phyloP scores from a whole-genome alignment of 92 coral and sea anemone species.

The Zoanthus sansibaricus region DNA sequence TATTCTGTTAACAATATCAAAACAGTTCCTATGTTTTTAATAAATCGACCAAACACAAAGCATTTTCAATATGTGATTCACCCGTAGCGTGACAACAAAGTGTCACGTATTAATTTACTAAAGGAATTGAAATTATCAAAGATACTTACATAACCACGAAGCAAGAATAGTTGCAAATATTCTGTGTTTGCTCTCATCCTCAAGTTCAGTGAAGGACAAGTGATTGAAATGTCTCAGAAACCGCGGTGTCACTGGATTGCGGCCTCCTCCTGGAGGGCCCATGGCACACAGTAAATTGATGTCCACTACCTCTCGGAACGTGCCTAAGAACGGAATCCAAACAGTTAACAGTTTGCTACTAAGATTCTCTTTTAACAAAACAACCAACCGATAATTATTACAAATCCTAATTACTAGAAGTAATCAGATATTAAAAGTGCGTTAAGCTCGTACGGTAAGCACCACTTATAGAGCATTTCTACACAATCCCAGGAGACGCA shows the following conservation, averaged over 20 bases:
- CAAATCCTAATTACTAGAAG: too few species aligned
- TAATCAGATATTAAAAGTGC: too few species aligned
- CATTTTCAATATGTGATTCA: too few species aligned
- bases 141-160: conserved; percentile 92
- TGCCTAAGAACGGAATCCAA: conserved; percentile 55
- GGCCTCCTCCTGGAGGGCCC: conserved; percentile 99
- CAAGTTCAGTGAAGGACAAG: conserved; percentile 96
- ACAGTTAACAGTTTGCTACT: background rate
- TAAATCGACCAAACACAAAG: too few species aligned
- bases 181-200: conserved; percentile 94
- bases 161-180: conserved; percentile 89
- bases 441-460: too few species aligned
- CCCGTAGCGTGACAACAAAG: too few species aligned
- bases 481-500: too few species aligned
- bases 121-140: background rate
- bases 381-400: too few species aligned
- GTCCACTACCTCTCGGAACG: conserved; percentile 98
- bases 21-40: too few species aligned
- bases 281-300: conserved; percentile 91
- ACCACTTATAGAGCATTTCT: too few species aligned
- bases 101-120: background rate
- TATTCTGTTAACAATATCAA: too few species aligned
- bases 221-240: conserved; percentile 95
- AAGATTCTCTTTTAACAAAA: too few species aligned
- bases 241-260: conserved; percentile 95